Base-by-base conservation (phyloP, 2,888 invertebrate genomes). In the Syritta pipiens region DNA sequence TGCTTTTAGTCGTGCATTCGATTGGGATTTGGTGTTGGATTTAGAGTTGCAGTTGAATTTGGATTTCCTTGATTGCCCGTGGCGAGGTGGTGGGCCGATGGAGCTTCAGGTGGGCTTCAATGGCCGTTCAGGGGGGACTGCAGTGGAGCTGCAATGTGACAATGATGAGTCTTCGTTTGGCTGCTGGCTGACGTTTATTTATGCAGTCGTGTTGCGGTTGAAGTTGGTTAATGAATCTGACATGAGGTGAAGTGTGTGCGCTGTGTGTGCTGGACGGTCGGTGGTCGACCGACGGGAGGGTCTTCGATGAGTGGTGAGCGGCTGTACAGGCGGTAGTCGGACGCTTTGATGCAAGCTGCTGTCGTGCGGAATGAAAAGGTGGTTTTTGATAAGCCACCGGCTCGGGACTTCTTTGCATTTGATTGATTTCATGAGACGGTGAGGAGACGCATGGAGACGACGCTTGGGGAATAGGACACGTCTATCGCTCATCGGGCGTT, bases 121-220 rank as follows among this genome's bases (percentile, higher is more conserved):
- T 17, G 57, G 10, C 49, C 28, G 20, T 60, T 57, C 48, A n/a
- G n/a, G n/a, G n/a, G n/a, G n/a, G 40, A 69, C 44, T 35, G 59
- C 35, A 10, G n/a, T n/a, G n/a, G n/a, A n/a, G n/a, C n/a, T 37
- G 10, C 51, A 46, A n/a, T n/a, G 30, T 68, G 75, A 75, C 75
- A 62, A 62, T 75, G 75, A 75, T 68, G 55, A 55, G 75, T 75
- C 49, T 75, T 24, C 57, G 55, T 75, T 69, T 32, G 32, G 62
- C 32, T 42, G 12, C 6, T 22, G 28, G 14, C 42, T 62, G 75
- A 75, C 75, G 22, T 68, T 68, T 68, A 75, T 75, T 75, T 75
- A 75, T 75, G 49, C 69, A 75, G 44, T 75, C 75, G 48, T 49
- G 75, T 62, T 48, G 49, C 32, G 20, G 55, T 32, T 48, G 55